A percentile compares a stretch with the other conserved stretches of the same genome.
These are phyloP conservation scores for Dryomyza anilis DNA, from an alignment of 2,888 invertebrate genomes.

Conservation along the genomic window DNA sequence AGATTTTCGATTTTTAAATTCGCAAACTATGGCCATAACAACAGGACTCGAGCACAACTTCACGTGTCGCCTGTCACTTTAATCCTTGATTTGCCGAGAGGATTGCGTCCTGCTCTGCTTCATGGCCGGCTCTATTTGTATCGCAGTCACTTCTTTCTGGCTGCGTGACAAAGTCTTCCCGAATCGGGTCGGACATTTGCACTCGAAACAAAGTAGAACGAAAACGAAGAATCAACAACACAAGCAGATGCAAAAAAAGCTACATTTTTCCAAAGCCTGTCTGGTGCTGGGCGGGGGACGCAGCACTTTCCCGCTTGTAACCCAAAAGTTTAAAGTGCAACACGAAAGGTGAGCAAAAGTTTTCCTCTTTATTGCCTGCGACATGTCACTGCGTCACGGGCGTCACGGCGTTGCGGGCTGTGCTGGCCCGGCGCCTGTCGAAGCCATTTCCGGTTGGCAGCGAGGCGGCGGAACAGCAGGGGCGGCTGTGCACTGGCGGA, in stretches of 20 bases:
- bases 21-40: no score
- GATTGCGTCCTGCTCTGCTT: background rate
- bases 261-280: background rate
- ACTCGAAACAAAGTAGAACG: background rate
- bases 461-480: constrained; percentile 3
- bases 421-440: constrained; percentile 7
- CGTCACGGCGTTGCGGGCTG: background rate
- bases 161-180: background rate
- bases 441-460: constrained; percentile 15
- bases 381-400: constrained; percentile 8
- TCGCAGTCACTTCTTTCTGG: background rate
- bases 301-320: background rate
- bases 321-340: constrained; percentile 34
- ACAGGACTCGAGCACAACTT: no score
- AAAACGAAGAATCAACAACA: background rate
- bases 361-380: constrained; percentile 30
- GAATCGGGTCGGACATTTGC: background rate
- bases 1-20: no score
- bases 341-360: constrained; percentile 35
- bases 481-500: no score
- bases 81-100: background rate
- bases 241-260: background rate
- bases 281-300: background rate
- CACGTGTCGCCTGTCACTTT: background rate
- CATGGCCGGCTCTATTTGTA: background rate